phyloP scores from a whole-genome alignment of 2,797 vertebrate genomes.

The Sebastes hubbsi region DNA sequence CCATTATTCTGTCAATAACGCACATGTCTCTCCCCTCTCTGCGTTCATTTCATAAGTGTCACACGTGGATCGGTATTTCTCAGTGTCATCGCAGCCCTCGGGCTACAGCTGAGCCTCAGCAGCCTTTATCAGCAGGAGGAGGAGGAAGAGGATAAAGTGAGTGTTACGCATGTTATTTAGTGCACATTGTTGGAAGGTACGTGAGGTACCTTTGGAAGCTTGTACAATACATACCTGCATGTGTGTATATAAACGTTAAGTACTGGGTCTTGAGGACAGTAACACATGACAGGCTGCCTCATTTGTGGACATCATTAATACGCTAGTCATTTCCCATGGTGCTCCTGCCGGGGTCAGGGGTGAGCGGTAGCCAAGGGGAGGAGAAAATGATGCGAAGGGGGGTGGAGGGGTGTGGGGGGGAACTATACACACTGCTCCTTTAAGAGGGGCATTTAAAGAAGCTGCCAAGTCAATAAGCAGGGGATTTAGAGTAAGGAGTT shows the following conservation, averaged over 20 bases:
- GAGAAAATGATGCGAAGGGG: not conserved
- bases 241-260: not conserved
- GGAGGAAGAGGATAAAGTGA: not conserved
- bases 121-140: constrained; percentile 30
- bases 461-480: constrained; percentile 74
- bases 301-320: constrained; percentile 59
- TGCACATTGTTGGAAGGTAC: not conserved
- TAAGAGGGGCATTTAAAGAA: constrained; percentile 67
- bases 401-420: too few species aligned
- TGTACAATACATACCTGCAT: not conserved
- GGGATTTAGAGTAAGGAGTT: constrained; percentile 69
- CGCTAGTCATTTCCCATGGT: constrained; percentile 42
- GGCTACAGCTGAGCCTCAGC: constrained; percentile 37
- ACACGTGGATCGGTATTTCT: constrained; percentile 30
- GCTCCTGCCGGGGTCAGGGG: constrained; percentile 50
- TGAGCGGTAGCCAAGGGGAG: constrained; percentile 23
- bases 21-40: not conserved
- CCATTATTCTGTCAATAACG: constrained; percentile 46
- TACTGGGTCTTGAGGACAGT: not conserved
- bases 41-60: constrained; percentile 49
- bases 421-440: constrained; percentile 55
- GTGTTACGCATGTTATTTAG: constrained; percentile 14
- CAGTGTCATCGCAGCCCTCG: constrained; percentile 49
- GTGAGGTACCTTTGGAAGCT: not conserved
- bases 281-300: constrained; percentile 26